Base-by-base conservation (phyloP, 1,140 invertebrate genomes). In the Lepidurus couesii region DNA sequence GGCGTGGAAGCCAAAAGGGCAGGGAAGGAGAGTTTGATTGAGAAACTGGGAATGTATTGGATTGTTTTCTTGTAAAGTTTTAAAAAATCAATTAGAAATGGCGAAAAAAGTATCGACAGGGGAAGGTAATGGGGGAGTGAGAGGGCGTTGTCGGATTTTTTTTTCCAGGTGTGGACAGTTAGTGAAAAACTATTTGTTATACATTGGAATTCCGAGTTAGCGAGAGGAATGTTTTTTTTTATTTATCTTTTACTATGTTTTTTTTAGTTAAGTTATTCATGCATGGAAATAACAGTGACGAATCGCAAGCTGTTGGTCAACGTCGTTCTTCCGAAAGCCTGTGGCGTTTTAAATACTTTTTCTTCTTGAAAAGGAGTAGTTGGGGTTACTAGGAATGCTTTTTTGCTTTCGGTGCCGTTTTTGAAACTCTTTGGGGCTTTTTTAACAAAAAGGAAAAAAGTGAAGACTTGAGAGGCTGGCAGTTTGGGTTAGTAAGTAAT, bases 291-390 rank as follows among this genome's bases (percentile, higher is more conserved):
- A n/a, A 65, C 53, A 65, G 53, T 65, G 53, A 65, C 53, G 53
- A 21, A 65, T 65, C 53, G 53, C 53, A 65, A 65, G 53, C 21
- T 65, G 53, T 65, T 65, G 53, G 53, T 65, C 53, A 65, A 65
- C 53, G 53, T 65, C 53, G n/a, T 65, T 65, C 53, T 65, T 16
- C 6, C 16, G 53, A 65, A 65, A 65, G 53, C 53, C 53, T 65
- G 53, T 65, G 53, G 53, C 53, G 53, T 65, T 13, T 65, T 21
- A 16, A 16, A 65, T 65, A 34, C 53, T 9, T 65, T 65, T 65
- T n/a, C 53, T 65, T 65, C 53, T 65, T 16, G 16, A 21, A 65
- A 65, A 65, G 53, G 53, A 65, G 16, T 65, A 65, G 53, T 65
- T 65, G 53, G 21, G 16, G n/a, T 65, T 65, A 65, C 53, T 65